These are phyloP conservation scores for Amyelois transitella DNA, from an alignment of 1,140 invertebrate genomes.

Conservation along the genomic window DNA sequence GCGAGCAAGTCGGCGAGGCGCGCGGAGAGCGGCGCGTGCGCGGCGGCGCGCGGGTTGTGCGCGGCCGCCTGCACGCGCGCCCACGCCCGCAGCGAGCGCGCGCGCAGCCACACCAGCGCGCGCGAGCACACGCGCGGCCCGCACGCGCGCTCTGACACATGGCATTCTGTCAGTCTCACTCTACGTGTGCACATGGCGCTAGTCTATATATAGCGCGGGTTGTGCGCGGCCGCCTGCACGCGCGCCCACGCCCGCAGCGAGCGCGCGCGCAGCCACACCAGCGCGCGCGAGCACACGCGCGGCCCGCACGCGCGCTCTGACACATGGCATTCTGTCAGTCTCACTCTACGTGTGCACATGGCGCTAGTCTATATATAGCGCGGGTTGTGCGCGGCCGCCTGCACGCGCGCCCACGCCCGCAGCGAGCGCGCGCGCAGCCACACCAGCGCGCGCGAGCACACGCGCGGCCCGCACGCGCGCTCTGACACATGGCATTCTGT, in stretches of 20 bases:
- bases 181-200: no score
- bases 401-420: slow-evolving; percentile 90
- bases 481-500: slow-evolving; percentile 77
- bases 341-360: no score
- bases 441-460: slow-evolving; percentile 76
- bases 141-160: slow-evolving; percentile 81
- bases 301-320: slow-evolving; percentile 85
- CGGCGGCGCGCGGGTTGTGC: slow-evolving; percentile 91
- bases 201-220: no score
- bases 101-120: slow-evolving; percentile 84
- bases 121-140: slow-evolving; percentile 87
- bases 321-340: no score
- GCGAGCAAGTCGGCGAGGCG: slow-evolving; percentile 84
- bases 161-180: no score
- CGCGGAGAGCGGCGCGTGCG: slow-evolving; percentile 84
- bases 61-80: slow-evolving; percentile 87
- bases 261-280: slow-evolving; percentile 84
- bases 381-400: slow-evolving; percentile 93
- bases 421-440: not conserved
- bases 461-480: slow-evolving; percentile 83
- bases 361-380: no score
- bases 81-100: slow-evolving; percentile 87
- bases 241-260: slow-evolving; percentile 86
- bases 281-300: slow-evolving; percentile 86
- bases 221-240: slow-evolving; percentile 91